phyloP scores from a whole-genome alignment of 2,113 vertebrate genomes.

The Cololabis saira region DNA sequence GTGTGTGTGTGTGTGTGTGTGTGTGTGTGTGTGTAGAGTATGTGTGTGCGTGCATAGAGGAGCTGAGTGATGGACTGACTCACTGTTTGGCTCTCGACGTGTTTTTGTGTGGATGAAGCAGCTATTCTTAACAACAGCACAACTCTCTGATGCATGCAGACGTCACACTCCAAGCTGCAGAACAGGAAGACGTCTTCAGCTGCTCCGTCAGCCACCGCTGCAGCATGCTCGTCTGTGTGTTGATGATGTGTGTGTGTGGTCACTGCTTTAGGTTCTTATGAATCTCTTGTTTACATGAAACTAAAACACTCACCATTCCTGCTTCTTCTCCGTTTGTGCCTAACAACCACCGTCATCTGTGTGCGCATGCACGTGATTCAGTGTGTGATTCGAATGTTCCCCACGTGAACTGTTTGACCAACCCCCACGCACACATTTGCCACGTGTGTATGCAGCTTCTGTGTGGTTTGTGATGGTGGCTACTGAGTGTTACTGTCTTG shows the following conservation, averaged over 20 bases:
- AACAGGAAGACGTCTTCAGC: slow-evolving; percentile 18
- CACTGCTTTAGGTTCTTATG: slow-evolving; percentile 56
- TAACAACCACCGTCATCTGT: slow-evolving; percentile 47
- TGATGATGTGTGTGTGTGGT: slow-evolving; percentile 24
- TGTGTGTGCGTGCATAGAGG: background rate
- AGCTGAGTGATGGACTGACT: slow-evolving; percentile 29
- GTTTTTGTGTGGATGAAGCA: slow-evolving; percentile 13
- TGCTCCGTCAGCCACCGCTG: slow-evolving; percentile 8
- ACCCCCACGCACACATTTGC: slow-evolving; percentile 26
- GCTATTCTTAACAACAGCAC: slow-evolving; percentile 52
- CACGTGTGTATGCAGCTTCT: slow-evolving; percentile 47
- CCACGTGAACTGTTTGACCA: slow-evolving; percentile 2
- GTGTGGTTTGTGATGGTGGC: slow-evolving; percentile 58
- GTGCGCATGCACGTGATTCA: slow-evolving; percentile 39
- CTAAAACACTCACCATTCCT: slow-evolving; percentile 48
- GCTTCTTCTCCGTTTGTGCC: slow-evolving; percentile 63
- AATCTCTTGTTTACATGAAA: slow-evolving; percentile 37
- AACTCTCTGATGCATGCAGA: slow-evolving; percentile 59
- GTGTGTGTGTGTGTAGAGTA: slow-evolving; percentile 3
- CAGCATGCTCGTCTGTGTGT: slow-evolving; percentile 26
- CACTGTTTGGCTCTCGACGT: slow-evolving; percentile 21
- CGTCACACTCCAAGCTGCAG: slow-evolving; percentile 27
- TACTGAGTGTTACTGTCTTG: slow-evolving; percentile 42
- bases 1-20: slow-evolving; percentile 1
- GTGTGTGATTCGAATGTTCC: slow-evolving; percentile 45